Percentiles rank a stretch among this genome's conserved stretches.
Evolutionary conservation across 2,797 vertebrate species (phyloP).

Genomic region (Euthynnus affinis): DNA sequence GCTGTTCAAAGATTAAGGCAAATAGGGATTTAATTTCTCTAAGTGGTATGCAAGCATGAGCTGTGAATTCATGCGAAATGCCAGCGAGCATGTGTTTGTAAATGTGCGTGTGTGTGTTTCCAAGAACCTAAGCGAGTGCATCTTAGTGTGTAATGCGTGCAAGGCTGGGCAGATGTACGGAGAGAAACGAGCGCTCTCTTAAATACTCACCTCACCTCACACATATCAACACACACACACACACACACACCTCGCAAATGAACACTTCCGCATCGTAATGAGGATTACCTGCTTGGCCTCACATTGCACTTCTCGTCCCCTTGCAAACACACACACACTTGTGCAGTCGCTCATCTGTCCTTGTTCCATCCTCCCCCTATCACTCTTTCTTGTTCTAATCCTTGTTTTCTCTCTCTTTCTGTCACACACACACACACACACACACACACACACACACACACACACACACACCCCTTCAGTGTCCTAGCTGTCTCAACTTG

Average conservation of each 20-base stretch:
- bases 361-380: constrained; percentile 57
- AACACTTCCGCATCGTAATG: constrained; percentile 82
- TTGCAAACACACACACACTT: constrained; percentile 51
- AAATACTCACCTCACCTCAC: constrained; percentile 74
- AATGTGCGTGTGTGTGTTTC: constrained; percentile 60
- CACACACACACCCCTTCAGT: constrained; percentile 71
- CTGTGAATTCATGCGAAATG: constrained; percentile 61
- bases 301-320: constrained; percentile 59
- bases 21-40: constrained; percentile 64
- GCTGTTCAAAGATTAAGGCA: constrained; percentile 64
- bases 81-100: constrained; percentile 69
- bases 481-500: constrained; percentile 83
- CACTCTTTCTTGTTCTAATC: constrained; percentile 70
- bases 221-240: constrained; percentile 44
- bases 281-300: constrained; percentile 86
- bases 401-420: constrained; percentile 57
- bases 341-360: constrained; percentile 66
- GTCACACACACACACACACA: constrained; percentile 18
- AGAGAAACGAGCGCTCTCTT: constrained; percentile 75
- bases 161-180: constrained; percentile 81
- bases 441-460: constrained; percentile 58
- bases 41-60: constrained; percentile 61
- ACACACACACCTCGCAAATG: constrained; percentile 71
- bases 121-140: constrained; percentile 81
- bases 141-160: constrained; percentile 84